Base-by-base conservation (phyloP, 2,888 invertebrate genomes). In the Autographa gamma region DNA sequence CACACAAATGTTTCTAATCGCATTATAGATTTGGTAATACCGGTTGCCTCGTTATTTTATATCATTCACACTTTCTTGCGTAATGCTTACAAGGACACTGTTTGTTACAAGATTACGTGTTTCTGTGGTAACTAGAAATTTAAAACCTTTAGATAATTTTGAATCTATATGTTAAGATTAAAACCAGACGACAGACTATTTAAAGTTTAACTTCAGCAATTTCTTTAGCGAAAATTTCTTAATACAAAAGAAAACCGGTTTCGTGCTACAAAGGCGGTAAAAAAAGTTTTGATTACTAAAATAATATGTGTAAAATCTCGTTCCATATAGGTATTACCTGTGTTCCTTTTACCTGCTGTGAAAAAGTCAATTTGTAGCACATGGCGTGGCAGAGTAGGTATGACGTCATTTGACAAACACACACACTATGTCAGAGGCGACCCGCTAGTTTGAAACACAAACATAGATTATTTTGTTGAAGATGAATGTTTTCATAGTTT, bases 311-410 rank as follows among this genome's bases (percentile, higher is more conserved):
- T 56, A 13, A 56, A 56, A 56, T 56, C 54, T 19, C 54, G 11
- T 56, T 25, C 11, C 25, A 56, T 25, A 56, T 32, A 62, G 5
- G 4, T 66, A 16, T 60, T 63, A 73, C n/a, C 32, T 58, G 19
- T 38, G 58, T 62, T 19, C 25, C 19, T 11, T 31, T 38, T 69
- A 75, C 77, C 73, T 72, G 80, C 75, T 77, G 75, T 54, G 73
- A 62, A 73, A 73, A 69, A 64, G 63, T 71, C 66, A 74, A 82
- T 79, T 77, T 76, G 61, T 59, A 43, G 63, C 75, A 81, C 43
- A 74, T 70, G 77, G 69, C 41, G 60, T 74, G 68, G 65, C 75
- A 76, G 64, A 58, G 25, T 60, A 0, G 5, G 11, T 43, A 58
- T 77, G 65, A 72, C 66, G 81, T 80, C 77, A 71, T 48, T 7